Conservation (phyloP, 2,113 vertebrate species). For the Poicephalus meyeri region DNA sequence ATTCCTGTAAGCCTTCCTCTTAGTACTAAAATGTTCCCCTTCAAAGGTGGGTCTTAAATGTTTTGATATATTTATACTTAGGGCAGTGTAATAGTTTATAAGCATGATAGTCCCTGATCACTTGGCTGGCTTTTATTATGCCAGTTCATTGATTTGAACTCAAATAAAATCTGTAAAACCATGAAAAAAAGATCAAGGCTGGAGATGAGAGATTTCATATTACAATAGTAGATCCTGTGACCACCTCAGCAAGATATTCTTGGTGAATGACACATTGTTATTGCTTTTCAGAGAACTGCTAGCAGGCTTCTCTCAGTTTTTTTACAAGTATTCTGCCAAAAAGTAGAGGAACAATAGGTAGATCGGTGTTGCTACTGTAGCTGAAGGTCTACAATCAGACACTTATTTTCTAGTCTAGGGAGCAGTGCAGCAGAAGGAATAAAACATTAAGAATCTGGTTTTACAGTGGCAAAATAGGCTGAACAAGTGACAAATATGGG, state of each 20-base stretch:
- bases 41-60: neutral
- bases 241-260: neutral
- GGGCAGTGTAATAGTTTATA: neutral
- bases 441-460: neutral
- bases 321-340: neutral
- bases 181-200: neutral
- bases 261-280: neutral
- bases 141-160: neutral
- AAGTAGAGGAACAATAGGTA: neutral
- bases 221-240: neutral
- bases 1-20: neutral
- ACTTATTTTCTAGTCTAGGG: neutral
- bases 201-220: neutral
- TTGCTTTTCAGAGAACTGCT: neutral
- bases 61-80: neutral
- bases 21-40: neutral
- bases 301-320: neutral
- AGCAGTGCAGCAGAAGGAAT: neutral
- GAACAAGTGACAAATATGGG: neutral
- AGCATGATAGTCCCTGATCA: neutral
- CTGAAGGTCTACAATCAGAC: neutral
- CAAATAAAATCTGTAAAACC: neutral
- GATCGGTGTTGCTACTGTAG: neutral
- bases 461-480: neutral
- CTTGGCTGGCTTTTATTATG: neutral